Evolutionary conservation across 2,888 invertebrate species (phyloP), one percentile per base, ranked within the genome.

Genomic region (Agrotis clavis): DNA sequence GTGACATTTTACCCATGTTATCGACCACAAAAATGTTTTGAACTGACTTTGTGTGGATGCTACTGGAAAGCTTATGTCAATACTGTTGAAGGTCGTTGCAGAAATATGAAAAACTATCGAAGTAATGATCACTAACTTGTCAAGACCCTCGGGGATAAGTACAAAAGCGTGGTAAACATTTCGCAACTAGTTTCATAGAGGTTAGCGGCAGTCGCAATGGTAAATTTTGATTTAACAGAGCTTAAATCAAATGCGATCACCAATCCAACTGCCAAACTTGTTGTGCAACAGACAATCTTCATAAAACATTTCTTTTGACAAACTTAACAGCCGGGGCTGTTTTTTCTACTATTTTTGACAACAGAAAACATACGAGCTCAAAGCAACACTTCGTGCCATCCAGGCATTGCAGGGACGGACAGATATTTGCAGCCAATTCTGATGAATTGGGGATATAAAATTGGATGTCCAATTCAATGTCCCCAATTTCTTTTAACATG

Each of bases 311-410:
- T 35, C 7, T 11, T 61, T 47, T 45, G 16, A 21, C 1, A 66
- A 25, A 48, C 13, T 56, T 7, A 67, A 21, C 48, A 67, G 35
- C 48, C 51, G 25, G 45, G 35, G 13, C 0, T 61, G 45, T n/a
- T 19, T 50, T 41, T 19, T 16, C 41, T 63, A 68, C 41, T 19
- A 53, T 41, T 48, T 41, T 62, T 51, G 68, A 78, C 70, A 74
- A 67, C 66, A 70, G 68, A 62, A 79, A 74, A 70, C 79, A 74
- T 71, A 78, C 78, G 67, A 60, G 76, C 75, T 78, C 64, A 57
- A 77, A 77, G 79, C 77, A 67, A 64, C 67, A 77, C n/a, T 50
- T 65, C 60, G 35, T 67, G 74, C 68, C 65, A 75, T 67, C 67
- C 61, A 53, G 70, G 60, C 75, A 18, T 65, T 62, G 63, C 69